A percentile compares a stretch with the other conserved stretches of the same genome.
Evolutionary conservation across 2,888 invertebrate genomes (phyloP).

Genomic region (Sphaeridia pumilis): DNA sequence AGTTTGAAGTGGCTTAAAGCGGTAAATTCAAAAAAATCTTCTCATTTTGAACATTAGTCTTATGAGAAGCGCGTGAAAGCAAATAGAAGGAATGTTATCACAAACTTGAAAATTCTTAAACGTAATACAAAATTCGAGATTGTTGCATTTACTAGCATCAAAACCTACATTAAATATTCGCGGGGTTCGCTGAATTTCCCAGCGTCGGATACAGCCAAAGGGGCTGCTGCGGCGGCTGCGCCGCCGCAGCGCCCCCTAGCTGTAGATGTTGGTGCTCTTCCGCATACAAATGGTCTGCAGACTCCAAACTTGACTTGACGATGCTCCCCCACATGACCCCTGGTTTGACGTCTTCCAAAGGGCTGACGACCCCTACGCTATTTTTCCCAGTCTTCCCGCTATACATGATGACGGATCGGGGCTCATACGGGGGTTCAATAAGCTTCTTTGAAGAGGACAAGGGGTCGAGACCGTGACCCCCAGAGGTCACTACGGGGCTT

Average conservation of each 20-base stretch:
- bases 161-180: too few species aligned
- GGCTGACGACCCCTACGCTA: constrained; percentile 2
- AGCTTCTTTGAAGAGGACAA: constrained; percentile 4
- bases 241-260: background rate
- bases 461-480: constrained; percentile 7
- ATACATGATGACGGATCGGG: constrained; percentile 15
- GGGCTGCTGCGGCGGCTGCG: constrained; percentile 10
- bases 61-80: too few species aligned
- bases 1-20: too few species aligned
- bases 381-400: constrained; percentile 12
- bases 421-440: constrained; percentile 14
- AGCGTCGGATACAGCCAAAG: too few species aligned
- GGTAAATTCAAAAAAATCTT: too few species aligned
- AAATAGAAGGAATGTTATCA: too few species aligned
- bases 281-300: constrained; percentile 12
- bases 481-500: constrained; percentile 11
- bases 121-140: too few species aligned
- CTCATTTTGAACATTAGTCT: too few species aligned
- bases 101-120: too few species aligned
- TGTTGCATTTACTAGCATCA: too few species aligned
- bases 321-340: constrained; percentile 11
- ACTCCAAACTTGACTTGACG: constrained; percentile 10
- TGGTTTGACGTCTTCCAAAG: constrained; percentile 16
- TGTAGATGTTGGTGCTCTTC: constrained; percentile 8
- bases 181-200: too few species aligned